Evolutionary conservation across 1,140 invertebrate species (phyloP).

Genomic region (Brachionus rubens): DNA sequence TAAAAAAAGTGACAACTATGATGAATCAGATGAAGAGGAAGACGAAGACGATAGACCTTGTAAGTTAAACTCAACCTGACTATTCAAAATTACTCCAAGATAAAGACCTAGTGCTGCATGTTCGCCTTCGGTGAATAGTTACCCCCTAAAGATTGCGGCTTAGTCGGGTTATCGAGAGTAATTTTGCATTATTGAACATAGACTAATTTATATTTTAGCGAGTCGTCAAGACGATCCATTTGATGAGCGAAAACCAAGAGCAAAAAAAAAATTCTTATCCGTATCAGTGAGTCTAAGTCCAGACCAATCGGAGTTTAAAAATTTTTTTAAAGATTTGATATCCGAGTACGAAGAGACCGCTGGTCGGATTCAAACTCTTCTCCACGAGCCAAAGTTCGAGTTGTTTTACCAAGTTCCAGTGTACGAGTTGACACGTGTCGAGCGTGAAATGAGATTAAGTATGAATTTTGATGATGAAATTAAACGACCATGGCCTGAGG

Average conservation of each 20-base stretch:
- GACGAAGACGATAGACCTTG: neutral
- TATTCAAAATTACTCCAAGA: no score
- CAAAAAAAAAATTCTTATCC: constrained; percentile 1
- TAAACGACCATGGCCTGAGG: constrained; percentile 53
- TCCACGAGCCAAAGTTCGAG: constrained; percentile 53
- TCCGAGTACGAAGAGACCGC: constrained; percentile 54
- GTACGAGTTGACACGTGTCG: constrained; percentile 51
- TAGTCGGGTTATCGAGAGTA: no score
- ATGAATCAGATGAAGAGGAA: neutral
- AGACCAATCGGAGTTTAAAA: constrained; percentile 53
- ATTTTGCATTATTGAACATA: neutral
- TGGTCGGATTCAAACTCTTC: constrained; percentile 54
- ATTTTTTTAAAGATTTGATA: constrained; percentile 52
- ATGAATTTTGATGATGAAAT: constrained; percentile 57
- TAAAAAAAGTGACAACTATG: constrained; percentile 46
- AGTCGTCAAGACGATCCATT: no score
- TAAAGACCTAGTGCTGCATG: no score
- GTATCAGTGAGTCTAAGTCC: constrained; percentile 47
- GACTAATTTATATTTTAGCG: neutral
- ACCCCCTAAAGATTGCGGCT: no score
- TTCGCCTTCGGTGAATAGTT: no score
- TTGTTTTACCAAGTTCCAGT: constrained; percentile 57
- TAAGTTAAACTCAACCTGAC: neutral
- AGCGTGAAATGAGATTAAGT: constrained; percentile 29
- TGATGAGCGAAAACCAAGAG: constrained; percentile 37